Evolutionary conservation across 30 jellyfish, hydroid and myxozoan genomes (phyloP).

Genomic region (Morbakka virulenta): DNA sequence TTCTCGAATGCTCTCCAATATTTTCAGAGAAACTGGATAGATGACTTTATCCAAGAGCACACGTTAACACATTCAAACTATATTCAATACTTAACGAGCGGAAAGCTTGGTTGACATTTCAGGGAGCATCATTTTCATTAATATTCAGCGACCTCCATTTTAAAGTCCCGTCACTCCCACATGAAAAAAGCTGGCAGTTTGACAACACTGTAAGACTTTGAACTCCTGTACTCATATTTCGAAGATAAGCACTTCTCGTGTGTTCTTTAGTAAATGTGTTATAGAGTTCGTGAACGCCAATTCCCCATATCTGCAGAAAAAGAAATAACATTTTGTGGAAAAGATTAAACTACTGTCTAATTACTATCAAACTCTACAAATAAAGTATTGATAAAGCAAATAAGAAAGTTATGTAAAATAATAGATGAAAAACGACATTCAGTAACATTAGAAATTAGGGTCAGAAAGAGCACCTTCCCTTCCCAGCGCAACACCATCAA

Average conservation of each 20-base stretch:
- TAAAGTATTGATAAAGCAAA: too few species aligned
- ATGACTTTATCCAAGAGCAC: not conserved
- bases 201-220: constrained; percentile 65
- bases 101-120: too few species aligned
- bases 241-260: constrained; percentile 71
- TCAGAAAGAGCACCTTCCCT: too few species aligned
- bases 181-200: constrained; percentile 64
- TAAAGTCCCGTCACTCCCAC: constrained; percentile 91
- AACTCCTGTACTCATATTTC: constrained; percentile 92
- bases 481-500: too few species aligned
- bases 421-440: not conserved
- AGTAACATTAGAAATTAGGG: too few species aligned
- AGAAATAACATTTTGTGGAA: not conserved
- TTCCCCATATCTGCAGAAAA: constrained; percentile 73
- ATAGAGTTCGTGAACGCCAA: constrained; percentile 61
- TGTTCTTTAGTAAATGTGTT: constrained; percentile 69
- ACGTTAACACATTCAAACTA: too few species aligned
- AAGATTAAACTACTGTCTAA: not conserved
- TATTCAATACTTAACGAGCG: too few species aligned
- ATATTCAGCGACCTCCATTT: constrained; percentile 47
- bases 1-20: too few species aligned
- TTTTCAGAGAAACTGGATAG: too few species aligned
- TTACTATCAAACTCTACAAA: not conserved
- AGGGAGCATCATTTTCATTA: not conserved
- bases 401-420: too few species aligned